Evolutionary conservation across 2,113 vertebrate species (phyloP).

Genomic region (Choloepus hoffmanni): DNA sequence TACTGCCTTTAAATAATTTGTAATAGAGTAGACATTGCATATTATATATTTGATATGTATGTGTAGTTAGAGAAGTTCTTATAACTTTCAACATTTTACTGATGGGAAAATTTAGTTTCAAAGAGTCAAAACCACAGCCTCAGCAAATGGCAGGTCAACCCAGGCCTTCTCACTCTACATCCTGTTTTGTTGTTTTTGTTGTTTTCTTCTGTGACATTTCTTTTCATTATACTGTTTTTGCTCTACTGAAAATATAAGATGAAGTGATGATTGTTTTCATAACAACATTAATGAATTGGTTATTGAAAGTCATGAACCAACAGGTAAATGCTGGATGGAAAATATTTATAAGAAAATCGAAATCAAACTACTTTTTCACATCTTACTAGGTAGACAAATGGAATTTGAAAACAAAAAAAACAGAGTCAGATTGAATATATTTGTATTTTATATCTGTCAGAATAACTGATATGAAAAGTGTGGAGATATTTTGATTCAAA

Average conservation of each 20-base stretch:
- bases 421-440: background rate
- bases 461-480: background rate
- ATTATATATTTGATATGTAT: background rate
- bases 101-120: background rate
- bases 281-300: background rate
- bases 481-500: background rate
- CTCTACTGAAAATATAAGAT: background rate
- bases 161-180: background rate
- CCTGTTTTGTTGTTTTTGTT: background rate
- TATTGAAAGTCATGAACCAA: background rate
- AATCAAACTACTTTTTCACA: background rate
- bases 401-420: background rate
- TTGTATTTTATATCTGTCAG: background rate
- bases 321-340: background rate
- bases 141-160: background rate
- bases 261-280: background rate
- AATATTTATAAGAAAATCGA: background rate
- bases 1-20: slow-evolving; percentile 5
- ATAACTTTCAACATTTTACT: background rate
- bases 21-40: background rate
- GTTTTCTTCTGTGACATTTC: background rate
- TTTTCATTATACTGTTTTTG: background rate
- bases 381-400: background rate
- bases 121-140: background rate
- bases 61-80: background rate